These are phyloP conservation scores for Nomada hirtipes DNA, from an alignment of 2,888 invertebrate species.

Conservation along the genomic window DNA sequence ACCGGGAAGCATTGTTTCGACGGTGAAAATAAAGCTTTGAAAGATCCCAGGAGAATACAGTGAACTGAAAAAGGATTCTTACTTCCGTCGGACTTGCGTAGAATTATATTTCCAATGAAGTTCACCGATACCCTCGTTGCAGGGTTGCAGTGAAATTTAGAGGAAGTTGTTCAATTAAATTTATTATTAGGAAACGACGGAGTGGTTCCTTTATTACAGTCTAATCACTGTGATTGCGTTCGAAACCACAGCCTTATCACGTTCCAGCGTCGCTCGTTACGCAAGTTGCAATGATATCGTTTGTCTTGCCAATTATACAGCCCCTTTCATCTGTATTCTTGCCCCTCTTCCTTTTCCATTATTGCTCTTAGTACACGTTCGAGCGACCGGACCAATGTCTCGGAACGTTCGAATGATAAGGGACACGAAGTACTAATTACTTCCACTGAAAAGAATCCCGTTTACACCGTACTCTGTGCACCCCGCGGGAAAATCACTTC, in stretches of 20 bases:
- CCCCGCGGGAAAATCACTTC: slow-evolving; percentile 33
- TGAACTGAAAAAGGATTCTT: background rate
- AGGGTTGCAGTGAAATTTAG: background rate
- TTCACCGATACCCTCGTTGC: background rate
- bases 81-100: background rate
- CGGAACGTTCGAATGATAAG: slow-evolving; percentile 40
- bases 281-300: slow-evolving; percentile 64
- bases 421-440: slow-evolving; percentile 46
- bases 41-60: slow-evolving; percentile 14
- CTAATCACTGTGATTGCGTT: slow-evolving; percentile 43
- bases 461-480: slow-evolving; percentile 11
- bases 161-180: background rate
- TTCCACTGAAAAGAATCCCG: slow-evolving; percentile 36
- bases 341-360: slow-evolving; percentile 1
- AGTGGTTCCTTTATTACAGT: slow-evolving; percentile 47
- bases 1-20: slow-evolving; percentile 47
- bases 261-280: slow-evolving; percentile 48
- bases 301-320: slow-evolving; percentile 64
- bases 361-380: background rate
- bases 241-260: slow-evolving; percentile 20
- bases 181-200: slow-evolving; percentile 5
- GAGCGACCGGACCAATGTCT: slow-evolving; percentile 10
- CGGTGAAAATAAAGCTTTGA: slow-evolving; percentile 28
- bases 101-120: slow-evolving; percentile 4
- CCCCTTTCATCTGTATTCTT: slow-evolving; percentile 35